Evolutionary conservation across 2,797 vertebrate genomes (phyloP), one percentile per base, ranked within the genome.

Genomic region (Phataginus tetradactyla): DNA sequence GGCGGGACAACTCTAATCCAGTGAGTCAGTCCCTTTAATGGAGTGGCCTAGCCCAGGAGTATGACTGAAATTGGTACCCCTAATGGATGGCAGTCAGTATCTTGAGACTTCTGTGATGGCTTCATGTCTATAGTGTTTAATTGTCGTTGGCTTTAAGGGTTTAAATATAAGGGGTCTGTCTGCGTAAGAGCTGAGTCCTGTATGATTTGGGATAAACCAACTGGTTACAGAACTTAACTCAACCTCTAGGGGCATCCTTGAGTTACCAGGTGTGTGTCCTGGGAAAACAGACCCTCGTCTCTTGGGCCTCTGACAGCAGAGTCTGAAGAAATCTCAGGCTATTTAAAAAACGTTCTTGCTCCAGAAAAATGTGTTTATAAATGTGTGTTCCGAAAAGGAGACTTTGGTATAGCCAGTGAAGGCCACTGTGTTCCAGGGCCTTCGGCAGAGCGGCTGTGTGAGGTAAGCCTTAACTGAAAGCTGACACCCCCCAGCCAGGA

Each of bases 261-360:
- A 10, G 39, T 75, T 15, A 27, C 69, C 27, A 13, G 15, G 29
- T 1, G 0, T 64, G 53, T 34, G 37, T 4, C 45, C 32, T 9
- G 18, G 77, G 57, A 39, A 79, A 83, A 74, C 1, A 45, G 37
- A 21, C 45, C 57, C 1, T 4, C 1, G 14, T 45, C 8, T 51
- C 34, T 32, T 8, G 55, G 68, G 18, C 71, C 34, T 95, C 51
- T 69, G 81, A 90, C 77, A 71, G n/a, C 9, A 39, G 80, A 39
- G 10, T 39, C 29, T 37, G 45, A 85, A 92, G 75, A 61, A 88
- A 96, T 92, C 27, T 12, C 9, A 81, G 90, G 55, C 39, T 80
- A 85, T 61, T 92, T 81, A n/a, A 94, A 75, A 96, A 83, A 90
- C 14, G n/a, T 59, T 23, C 95, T 81, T 83, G 55, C 74, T 75